phyloP scores from a whole-genome alignment of 2,113 vertebrate genomes.

The Syrrhaptes paradoxus region DNA sequence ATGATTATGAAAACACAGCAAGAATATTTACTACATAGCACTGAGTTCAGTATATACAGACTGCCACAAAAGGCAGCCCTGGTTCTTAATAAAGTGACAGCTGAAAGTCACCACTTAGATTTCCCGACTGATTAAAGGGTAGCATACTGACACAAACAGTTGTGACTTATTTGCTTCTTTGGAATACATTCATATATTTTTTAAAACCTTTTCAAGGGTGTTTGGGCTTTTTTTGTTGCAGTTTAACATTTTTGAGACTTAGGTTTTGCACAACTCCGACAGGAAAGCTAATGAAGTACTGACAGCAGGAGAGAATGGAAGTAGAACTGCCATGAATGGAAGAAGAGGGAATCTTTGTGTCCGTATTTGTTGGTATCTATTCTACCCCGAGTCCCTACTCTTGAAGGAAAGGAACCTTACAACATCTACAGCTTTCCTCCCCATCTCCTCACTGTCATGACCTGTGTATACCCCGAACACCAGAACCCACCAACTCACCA shows the following conservation, averaged over 20 bases:
- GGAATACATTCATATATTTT: background rate
- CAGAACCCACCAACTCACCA: background rate
- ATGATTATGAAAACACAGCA: slow-evolving; percentile 66
- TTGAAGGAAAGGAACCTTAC: background rate
- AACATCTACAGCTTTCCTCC: background rate
- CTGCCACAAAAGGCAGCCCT: slow-evolving; percentile 53
- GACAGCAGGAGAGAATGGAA: background rate
- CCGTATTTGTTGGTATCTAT: background rate
- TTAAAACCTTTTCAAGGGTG: background rate
- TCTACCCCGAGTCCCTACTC: background rate
- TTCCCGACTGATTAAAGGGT: slow-evolving; percentile 9
- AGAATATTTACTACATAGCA: slow-evolving; percentile 48
- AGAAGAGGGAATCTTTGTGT: background rate
- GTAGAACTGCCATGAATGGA: background rate
- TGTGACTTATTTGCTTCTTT: background rate
- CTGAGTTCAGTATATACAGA: slow-evolving; percentile 48
- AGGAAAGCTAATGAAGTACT: background rate
- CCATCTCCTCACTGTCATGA: background rate
- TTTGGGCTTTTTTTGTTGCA: background rate
- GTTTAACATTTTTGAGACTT: background rate
- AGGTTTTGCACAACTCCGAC: background rate
- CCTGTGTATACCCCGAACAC: fast-evolving
- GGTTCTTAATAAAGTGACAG: slow-evolving; percentile 52
- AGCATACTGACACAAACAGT: background rate
- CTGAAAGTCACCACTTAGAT: slow-evolving; percentile 31